These are phyloP conservation scores for Glaucidium brasilianum DNA, from an alignment of 2,113 vertebrate genomes.

Conservation along the genomic window DNA sequence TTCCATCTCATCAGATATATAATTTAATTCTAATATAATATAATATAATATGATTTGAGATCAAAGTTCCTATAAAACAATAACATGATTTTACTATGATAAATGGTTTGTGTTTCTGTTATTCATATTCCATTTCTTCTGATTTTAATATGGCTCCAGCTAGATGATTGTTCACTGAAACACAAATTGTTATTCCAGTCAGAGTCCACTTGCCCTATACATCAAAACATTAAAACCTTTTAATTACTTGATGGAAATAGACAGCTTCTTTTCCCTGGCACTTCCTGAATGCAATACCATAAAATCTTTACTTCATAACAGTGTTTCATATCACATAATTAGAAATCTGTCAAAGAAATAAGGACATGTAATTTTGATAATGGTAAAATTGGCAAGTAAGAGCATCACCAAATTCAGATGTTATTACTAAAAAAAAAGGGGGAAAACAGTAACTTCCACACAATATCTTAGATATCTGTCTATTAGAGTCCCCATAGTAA, in stretches of 20 bases:
- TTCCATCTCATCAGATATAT: not conserved
- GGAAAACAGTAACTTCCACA: not conserved
- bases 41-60: not conserved
- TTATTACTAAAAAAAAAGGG: not conserved
- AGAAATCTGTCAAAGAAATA: constrained; percentile 15
- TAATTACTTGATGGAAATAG: constrained; percentile 15
- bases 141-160: not conserved
- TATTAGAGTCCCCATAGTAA: not conserved
- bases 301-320: not conserved
- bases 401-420: not conserved
- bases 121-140: not conserved
- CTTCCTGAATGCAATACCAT: not conserved
- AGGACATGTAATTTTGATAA: not conserved
- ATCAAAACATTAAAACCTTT: not conserved
- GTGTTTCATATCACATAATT: not conserved
- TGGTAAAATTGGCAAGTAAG: not conserved
- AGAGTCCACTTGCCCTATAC: not conserved
- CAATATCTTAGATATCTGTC: not conserved
- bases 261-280: not conserved
- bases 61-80: not conserved
- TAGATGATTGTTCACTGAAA: not conserved
- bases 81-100: not conserved
- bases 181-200: constrained; percentile 24
- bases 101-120: not conserved
- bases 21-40: not conserved